Conservation (phyloP, 2,888 invertebrate genomes). For the Odontothrips loti region DNA sequence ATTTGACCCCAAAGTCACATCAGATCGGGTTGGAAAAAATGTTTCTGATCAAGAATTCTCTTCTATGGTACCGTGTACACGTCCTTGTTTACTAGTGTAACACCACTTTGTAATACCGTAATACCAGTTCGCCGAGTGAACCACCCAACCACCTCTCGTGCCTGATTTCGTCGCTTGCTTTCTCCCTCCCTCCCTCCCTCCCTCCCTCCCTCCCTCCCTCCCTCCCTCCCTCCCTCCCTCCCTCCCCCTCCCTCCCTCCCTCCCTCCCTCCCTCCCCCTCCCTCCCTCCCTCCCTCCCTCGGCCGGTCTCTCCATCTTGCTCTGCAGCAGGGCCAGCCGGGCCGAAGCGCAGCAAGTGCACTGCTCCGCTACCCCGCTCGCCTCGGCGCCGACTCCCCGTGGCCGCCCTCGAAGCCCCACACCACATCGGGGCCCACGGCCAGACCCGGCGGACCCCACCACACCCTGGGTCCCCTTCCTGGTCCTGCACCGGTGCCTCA, state of each 20-base stretch:
- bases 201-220: background rate
- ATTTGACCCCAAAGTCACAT: too few relatives aligned
- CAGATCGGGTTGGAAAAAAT: too few relatives aligned
- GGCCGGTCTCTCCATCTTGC: background rate
- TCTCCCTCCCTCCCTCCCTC: background rate
- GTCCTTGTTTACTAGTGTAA: too few relatives aligned
- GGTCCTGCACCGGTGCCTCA: background rate
- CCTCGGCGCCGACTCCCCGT: background rate
- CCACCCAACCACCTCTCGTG: too few relatives aligned
- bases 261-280: background rate
- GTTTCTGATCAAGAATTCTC: too few relatives aligned
- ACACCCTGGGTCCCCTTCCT: background rate
- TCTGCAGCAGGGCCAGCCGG: background rate
- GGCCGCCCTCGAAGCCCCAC: background rate
- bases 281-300: background rate
- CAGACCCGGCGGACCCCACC: background rate
- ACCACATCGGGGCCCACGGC: background rate
- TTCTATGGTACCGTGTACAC: too few relatives aligned
- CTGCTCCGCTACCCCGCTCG: background rate
- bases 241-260: background rate
- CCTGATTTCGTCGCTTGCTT: background rate
- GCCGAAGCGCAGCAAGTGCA: slow-evolving; percentile 6
- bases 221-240: background rate
- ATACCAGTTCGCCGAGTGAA: too few relatives aligned
- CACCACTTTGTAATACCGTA: too few relatives aligned